Percentiles rank a stretch among this genome's conserved stretches.
phyloP scores from a whole-genome alignment of 2,797 vertebrate genomes.

The Microcaecilia unicolor region DNA sequence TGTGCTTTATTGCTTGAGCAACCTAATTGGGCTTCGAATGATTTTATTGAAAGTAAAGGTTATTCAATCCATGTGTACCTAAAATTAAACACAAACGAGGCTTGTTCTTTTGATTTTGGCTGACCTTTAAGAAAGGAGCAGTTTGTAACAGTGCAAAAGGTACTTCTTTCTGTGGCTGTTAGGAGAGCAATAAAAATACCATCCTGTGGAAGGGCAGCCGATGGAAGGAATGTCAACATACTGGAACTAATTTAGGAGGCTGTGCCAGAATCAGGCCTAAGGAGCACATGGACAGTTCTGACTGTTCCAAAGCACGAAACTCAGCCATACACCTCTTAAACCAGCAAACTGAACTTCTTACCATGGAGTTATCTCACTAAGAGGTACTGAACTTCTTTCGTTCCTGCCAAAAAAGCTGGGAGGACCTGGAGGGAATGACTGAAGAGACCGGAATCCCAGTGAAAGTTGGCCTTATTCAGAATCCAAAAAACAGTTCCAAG shows the following conservation, averaged over 20 bases:
- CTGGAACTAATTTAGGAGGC: conserved; percentile 49
- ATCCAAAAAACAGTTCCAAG: no score
- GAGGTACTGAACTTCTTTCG: no score
- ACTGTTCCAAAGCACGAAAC: conserved; percentile 26
- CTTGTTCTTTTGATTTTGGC: conserved; percentile 38
- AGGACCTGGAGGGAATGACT: no score
- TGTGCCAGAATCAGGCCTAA: conserved; percentile 37
- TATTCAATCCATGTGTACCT: conserved; percentile 27
- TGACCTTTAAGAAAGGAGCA: conserved; percentile 44
- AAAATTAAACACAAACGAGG: conserved; percentile 33
- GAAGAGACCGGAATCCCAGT: no score
- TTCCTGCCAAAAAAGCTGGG: no score
- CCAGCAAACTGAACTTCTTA: conserved; percentile 40
- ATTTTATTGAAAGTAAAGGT: conserved; percentile 42
- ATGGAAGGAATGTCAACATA: conserved; percentile 45
- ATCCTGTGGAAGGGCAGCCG: conserved; percentile 39
- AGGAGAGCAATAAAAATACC: conserved; percentile 46
- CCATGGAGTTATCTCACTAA: conserved; percentile 25
- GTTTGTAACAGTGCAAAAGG: conserved; percentile 43
- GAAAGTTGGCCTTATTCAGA: no score
- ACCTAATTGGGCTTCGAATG: conserved; percentile 21
- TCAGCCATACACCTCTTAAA: conserved; percentile 38
- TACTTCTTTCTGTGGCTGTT: conserved; percentile 44
- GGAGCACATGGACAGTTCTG: conserved; percentile 46
- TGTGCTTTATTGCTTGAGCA: background rate